Evolutionary conservation across 2,888 invertebrate species (phyloP).

Genomic region (Muschampia plurimacula): DNA sequence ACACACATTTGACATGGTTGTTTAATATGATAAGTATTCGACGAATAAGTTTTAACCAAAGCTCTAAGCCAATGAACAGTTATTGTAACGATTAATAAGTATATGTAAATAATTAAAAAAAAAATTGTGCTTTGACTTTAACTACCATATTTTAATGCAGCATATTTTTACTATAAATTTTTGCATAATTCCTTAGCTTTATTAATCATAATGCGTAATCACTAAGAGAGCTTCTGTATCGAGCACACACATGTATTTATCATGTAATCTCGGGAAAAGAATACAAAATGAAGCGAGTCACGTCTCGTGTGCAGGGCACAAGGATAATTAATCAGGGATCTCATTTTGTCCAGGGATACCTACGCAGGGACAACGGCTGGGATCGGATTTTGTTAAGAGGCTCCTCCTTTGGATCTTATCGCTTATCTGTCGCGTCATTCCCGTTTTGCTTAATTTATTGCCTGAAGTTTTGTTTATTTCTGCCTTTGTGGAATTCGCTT

Average conservation of each 20-base stretch:
- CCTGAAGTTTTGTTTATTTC: constrained; percentile 31
- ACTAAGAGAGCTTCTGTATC: constrained; percentile 29
- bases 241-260: constrained; percentile 24
- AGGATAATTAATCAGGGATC: constrained; percentile 41
- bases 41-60: too few species aligned
- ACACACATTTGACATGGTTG: too few species aligned
- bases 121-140: not conserved
- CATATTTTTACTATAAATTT: constrained; percentile 1
- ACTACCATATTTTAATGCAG: not conserved
- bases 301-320: constrained; percentile 23
- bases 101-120: too few species aligned
- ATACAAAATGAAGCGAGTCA: constrained; percentile 38
- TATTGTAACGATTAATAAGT: too few species aligned
- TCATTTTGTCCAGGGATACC: constrained; percentile 34
- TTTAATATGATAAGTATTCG: too few species aligned
- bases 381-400: constrained; percentile 28
- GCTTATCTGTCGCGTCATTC: constrained; percentile 37
- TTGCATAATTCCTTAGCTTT: not conserved
- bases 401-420: constrained; percentile 27
- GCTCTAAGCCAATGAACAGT: too few species aligned
- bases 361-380: constrained; percentile 21
- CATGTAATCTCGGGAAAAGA: constrained; percentile 35
- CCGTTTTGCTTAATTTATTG: constrained; percentile 35
- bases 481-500: constrained; percentile 18
- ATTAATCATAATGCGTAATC: constrained; percentile 27